phyloP scores from a whole-genome alignment of 2,797 vertebrate genomes.

The Diceros bicornis region DNA sequence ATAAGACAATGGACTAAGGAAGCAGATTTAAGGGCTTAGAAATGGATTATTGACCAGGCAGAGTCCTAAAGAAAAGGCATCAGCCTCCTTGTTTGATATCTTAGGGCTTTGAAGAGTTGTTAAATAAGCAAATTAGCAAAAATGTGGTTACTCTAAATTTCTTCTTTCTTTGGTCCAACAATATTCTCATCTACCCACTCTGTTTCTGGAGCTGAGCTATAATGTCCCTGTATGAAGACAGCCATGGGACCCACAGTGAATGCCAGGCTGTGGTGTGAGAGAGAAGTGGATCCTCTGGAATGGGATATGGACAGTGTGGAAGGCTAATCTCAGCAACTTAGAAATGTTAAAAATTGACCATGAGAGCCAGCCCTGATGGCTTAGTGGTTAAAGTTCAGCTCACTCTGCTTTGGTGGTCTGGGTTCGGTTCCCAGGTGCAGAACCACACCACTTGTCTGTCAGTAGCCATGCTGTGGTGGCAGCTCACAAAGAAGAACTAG shows the following conservation, averaged over 20 bases:
- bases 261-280: background rate
- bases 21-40: background rate
- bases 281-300: background rate
- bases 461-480: too few species aligned
- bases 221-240: background rate
- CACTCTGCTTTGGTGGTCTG: too few species aligned
- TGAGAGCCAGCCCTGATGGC: background rate
- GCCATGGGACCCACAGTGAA: rapidly evolving
- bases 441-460: too few species aligned
- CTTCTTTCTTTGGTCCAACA: background rate
- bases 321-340: background rate
- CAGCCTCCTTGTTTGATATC: background rate
- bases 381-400: too few species aligned
- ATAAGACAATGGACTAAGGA: background rate
- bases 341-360: background rate
- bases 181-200: background rate
- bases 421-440: too few species aligned
- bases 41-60: background rate
- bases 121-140: background rate
- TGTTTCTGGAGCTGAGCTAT: background rate
- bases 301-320: background rate
- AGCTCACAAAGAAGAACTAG: too few species aligned
- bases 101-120: background rate
- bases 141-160: background rate
- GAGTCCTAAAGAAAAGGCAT: background rate